Evolutionary conservation across 1,140 invertebrate genomes (phyloP).

Genomic region (Diprion similis): DNA sequence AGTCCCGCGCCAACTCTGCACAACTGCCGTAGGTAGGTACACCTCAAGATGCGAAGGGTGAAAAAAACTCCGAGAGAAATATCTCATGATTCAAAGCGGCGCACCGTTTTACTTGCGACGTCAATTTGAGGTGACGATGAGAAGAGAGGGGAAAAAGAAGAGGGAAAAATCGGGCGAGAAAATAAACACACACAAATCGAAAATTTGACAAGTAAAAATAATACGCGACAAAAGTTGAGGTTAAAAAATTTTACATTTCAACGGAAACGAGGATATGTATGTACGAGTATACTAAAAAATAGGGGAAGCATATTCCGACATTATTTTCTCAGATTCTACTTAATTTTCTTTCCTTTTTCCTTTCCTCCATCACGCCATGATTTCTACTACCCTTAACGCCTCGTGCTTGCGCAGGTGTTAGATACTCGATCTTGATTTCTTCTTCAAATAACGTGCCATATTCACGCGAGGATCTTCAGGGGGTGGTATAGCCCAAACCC

Average conservation of each 20-base stretch:
- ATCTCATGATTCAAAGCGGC: no score
- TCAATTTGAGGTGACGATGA: neutral
- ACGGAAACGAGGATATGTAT: no score
- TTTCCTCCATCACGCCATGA: neutral
- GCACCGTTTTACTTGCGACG: neutral
- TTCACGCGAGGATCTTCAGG: no score
- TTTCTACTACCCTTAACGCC: neutral
- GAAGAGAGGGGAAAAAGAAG: neutral
- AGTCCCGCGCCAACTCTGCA: neutral
- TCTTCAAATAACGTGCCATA: neutral
- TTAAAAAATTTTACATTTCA: no score
- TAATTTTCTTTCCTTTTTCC: neutral
- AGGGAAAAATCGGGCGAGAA: neutral
- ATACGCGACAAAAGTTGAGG: neutral
- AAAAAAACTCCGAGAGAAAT: no score
- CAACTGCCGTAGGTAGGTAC: neutral
- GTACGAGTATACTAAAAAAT: no score
- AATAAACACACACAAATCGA: neutral
- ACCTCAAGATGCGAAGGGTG: no score
- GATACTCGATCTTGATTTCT: neutral
- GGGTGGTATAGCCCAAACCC: no score
- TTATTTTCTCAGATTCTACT: neutral
- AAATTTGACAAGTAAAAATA: conserved; percentile 8
- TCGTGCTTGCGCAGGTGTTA: neutral
- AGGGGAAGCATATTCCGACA: no score